Evolutionary conservation across 1,140 invertebrate genomes (phyloP), one percentile per base, ranked within the genome.

Genomic region (Achroia grisella): DNA sequence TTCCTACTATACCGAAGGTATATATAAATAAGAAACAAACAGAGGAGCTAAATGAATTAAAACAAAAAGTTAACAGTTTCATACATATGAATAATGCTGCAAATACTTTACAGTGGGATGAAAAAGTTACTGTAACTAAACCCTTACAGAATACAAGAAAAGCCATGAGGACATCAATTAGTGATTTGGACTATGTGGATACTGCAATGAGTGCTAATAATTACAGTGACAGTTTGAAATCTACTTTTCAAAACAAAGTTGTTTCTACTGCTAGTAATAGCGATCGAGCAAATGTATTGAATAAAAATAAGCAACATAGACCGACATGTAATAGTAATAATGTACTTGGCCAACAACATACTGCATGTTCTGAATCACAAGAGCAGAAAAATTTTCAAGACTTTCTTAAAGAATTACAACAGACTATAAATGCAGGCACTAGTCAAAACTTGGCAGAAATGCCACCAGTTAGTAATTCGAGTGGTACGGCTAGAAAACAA

Each of bases 381-480:
- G 4, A 39, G 32, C 17, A 23, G 17, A 23, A 23, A 23, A 23
- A 2, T 47, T 62, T 70, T 33, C 39, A 71, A 17, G 52, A 61
- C 31, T 71, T 78, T 44, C 39, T 78, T 5, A 70, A 68, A 48
- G 67, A 77, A 43, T 48, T 78, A 15, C 56, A 69, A 30, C 49
- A 59, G 39, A 46, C 61, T 15, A 68, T 70, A 32, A 76, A 76
- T 39, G 66, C 75, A n/a, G 69, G 32, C 31, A 32, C 39, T 8
- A 15, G 62, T 15, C 2, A 23, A 3, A 23, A 23, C 51, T 52
- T 1, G 39, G 40, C 32, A 13, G 34, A 31, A 10, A 43, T 13
- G 10, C 10, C 13, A 28, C 10, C 12, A 15, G 9, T 13, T 9
- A 39, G 17, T 32, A 10, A 9, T n/a, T 13, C 8, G 8, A 33